These are phyloP conservation scores for Haemorhous mexicanus DNA, from an alignment of 2,113 vertebrate species.

Conservation along the genomic window DNA sequence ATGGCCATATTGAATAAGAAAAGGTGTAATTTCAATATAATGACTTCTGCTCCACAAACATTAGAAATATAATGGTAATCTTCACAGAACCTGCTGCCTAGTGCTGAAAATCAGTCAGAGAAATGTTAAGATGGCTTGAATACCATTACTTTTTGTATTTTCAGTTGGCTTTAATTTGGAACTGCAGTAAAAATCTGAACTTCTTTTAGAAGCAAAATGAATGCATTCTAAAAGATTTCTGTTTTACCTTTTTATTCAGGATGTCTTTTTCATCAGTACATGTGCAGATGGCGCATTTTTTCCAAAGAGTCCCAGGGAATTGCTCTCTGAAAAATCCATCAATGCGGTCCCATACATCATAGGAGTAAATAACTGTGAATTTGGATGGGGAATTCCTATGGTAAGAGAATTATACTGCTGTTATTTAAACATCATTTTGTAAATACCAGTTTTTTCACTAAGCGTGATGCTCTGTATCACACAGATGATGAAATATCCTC, in stretches of 20 bases:
- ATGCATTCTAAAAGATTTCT: background rate
- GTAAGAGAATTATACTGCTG: background rate
- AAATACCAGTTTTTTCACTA: background rate
- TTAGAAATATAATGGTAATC: background rate
- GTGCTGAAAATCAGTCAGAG: background rate
- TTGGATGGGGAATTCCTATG: background rate
- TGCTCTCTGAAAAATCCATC: background rate
- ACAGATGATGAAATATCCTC: no score
- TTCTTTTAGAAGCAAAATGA: background rate
- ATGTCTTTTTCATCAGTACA: fast-evolving
- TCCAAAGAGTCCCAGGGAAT: background rate
- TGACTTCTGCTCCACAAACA: background rate
- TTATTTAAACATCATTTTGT: background rate
- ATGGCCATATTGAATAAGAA: background rate
- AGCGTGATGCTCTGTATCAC: background rate
- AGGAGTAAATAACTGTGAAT: slow-evolving; percentile 46
- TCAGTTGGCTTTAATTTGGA: background rate
- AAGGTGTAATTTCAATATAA: background rate
- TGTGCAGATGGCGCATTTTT: slow-evolving; percentile 31
- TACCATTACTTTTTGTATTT: background rate
- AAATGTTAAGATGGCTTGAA: background rate
- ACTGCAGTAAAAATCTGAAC: background rate
- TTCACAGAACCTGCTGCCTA: background rate
- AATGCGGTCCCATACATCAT: slow-evolving; percentile 38
- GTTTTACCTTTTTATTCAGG: background rate